A percentile compares a stretch with the other conserved stretches of the same genome.
These are phyloP conservation scores for Gnatocerus cornutus DNA, from an alignment of 2,888 invertebrate species.

Conservation along the genomic window DNA sequence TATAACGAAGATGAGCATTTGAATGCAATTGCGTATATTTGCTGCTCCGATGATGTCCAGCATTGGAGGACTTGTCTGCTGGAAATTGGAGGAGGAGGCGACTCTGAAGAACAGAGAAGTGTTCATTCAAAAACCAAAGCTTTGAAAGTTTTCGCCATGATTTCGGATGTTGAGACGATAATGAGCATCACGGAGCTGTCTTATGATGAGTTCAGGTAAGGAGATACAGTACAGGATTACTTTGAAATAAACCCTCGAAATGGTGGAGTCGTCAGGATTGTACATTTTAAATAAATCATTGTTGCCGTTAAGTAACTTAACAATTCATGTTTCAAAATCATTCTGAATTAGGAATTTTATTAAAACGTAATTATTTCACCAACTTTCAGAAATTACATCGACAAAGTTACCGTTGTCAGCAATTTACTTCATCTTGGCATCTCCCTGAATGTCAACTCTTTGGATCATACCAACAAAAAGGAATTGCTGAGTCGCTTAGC, in stretches of 20 bases:
- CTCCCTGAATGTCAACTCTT: constrained; percentile 55
- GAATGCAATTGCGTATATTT: constrained; percentile 60
- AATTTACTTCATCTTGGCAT: constrained; percentile 63
- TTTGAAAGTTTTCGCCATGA: constrained; percentile 64
- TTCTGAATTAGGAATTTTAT: too few relatives aligned
- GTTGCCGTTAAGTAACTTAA: too few relatives aligned
- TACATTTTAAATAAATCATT: too few relatives aligned
- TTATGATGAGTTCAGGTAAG: constrained; percentile 61
- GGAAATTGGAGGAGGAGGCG: constrained; percentile 50
- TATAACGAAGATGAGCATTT: constrained; percentile 53
- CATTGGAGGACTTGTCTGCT: constrained; percentile 55
- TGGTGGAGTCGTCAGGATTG: too few relatives aligned
- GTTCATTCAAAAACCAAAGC: constrained; percentile 52
- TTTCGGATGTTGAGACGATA: constrained; percentile 60
- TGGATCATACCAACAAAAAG: constrained; percentile 59
- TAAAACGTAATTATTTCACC: too few relatives aligned
- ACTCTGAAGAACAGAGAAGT: constrained; percentile 44
- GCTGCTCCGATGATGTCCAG: constrained; percentile 45
- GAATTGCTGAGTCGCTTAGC: constrained; percentile 61
- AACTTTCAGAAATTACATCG: constrained; percentile 59
- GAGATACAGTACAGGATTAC: constrained; percentile 41
- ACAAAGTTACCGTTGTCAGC: constrained; percentile 61
- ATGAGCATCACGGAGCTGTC: constrained; percentile 52
- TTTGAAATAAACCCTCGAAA: too few relatives aligned
- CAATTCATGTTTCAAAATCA: too few relatives aligned